Base-by-base conservation (phyloP, 2,113 vertebrate genomes). In the Nothobranchius kuhntae region DNA sequence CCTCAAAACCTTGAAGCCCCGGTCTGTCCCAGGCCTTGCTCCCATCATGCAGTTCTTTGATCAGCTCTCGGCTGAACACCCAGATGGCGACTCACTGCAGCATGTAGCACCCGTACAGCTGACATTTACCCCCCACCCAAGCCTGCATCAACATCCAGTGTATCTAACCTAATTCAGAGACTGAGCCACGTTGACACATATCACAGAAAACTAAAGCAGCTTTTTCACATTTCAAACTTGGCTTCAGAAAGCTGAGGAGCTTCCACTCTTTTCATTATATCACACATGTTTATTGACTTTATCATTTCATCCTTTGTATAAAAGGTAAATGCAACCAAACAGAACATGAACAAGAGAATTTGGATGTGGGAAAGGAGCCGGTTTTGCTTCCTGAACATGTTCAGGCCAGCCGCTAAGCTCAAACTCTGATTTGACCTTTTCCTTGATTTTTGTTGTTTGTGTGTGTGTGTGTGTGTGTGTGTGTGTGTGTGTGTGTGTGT, bases 301-400 rank as follows among this genome's bases (percentile, higher is more conserved):
- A 12, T 13, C 44, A 50, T 54, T n/a, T 47, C 57, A 38, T 54
- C 61, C 13, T 86, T 61, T 90, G 87, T 87, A 86, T 30, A 73
- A 66, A 71, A 72, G 80, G 81, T 78, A 71, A 66, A 79, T 86
- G 77, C 73, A 61, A 58, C 84, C 71, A 12, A 77, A 84, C 78
- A 83, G 75, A 69, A 85, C 86, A 89, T 89, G 85, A 81, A 79
- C 77, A 80, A 82, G 79, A 78, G 65, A 14, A 85, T 65, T 30
- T 77, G 68, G 36, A 8, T 79, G 77, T 79, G 75, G 53, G 62
- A 62, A 1, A 55, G 64, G 55, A 62, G 60, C 13, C 13, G 21
- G 65, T 67, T 71, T 67, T 30, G 30, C 61, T 82, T 68, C 53
- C 53, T 60, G 69, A 63, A 26, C 1, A 8, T 47, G 68, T 53